phyloP scores from a whole-genome alignment of 2,113 vertebrate genomes.

The Grammomys surdaster region DNA sequence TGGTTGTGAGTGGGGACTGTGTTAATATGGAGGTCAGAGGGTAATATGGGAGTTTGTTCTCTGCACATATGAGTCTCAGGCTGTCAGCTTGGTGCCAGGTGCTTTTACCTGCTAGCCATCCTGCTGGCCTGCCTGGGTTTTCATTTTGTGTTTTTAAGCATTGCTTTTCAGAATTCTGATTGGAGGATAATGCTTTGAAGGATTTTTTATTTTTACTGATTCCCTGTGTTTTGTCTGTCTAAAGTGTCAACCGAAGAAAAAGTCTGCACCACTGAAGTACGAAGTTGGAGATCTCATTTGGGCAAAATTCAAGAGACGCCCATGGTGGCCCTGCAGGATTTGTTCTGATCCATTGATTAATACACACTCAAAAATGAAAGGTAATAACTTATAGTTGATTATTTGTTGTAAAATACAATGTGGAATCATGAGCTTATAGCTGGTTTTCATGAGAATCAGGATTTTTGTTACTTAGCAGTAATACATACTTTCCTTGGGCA shows the following conservation, averaged over 20 bases:
- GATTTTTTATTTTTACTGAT: slow-evolving; percentile 81
- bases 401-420: slow-evolving; percentile 44
- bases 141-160: background rate
- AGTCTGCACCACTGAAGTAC: slow-evolving; percentile 92
- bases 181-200: slow-evolving; percentile 23
- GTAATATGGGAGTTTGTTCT: background rate
- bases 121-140: background rate
- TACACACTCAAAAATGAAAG: slow-evolving; percentile 95
- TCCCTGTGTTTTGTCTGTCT: slow-evolving; percentile 81
- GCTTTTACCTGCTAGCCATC: background rate
- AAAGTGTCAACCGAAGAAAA: slow-evolving; percentile 91
- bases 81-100: background rate
- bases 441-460: slow-evolving; percentile 33
- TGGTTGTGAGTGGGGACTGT: background rate
- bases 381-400: slow-evolving; percentile 85
- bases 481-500: background rate
- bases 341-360: slow-evolving; percentile 91
- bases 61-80: background rate
- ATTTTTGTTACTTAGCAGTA: slow-evolving; percentile 63
- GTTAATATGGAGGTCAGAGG: background rate
- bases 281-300: slow-evolving; percentile 96
- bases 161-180: slow-evolving; percentile 31
- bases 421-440: background rate
- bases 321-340: slow-evolving; percentile 98
- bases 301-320: slow-evolving; percentile 97